Evolutionary conservation across 2,113 vertebrate species (phyloP).

Genomic region (Xiphophorus couchianus): DNA sequence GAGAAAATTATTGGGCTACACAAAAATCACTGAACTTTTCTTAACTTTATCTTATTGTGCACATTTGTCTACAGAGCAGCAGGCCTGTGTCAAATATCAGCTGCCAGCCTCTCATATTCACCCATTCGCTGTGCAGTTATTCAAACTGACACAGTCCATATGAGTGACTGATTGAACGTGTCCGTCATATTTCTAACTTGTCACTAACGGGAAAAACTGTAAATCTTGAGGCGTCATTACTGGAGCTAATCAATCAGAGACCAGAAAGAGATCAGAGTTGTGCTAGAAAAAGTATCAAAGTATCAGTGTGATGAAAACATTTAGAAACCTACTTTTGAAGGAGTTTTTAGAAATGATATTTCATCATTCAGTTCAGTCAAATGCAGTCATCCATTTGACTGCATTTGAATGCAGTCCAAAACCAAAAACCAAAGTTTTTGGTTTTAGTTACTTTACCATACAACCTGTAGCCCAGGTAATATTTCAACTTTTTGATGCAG

Average conservation of each 20-base stretch:
- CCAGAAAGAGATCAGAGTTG: conserved; percentile 1
- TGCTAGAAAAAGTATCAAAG: conserved; percentile 12
- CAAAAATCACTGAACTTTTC: too few relatives aligned
- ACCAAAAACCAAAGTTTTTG: too few relatives aligned
- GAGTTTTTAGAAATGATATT: conserved; percentile 8
- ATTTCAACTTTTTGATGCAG: too few relatives aligned
- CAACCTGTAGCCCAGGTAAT: too few relatives aligned
- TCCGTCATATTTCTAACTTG: conserved; percentile 48
- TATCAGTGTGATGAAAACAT: conserved; percentile 45
- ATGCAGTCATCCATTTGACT: neutral
- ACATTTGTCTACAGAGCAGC: conserved; percentile 22
- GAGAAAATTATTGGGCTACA: too few relatives aligned
- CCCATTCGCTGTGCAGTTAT: conserved; percentile 40
- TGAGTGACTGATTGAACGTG: conserved; percentile 48
- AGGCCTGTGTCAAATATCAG: conserved; percentile 39
- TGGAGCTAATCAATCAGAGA: conserved; percentile 50
- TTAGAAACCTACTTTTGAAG: conserved; percentile 21
- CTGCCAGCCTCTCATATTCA: conserved; percentile 38
- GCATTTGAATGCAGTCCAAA: too few relatives aligned
- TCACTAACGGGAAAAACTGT: conserved; percentile 41
- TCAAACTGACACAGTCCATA: conserved; percentile 59
- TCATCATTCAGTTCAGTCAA: neutral
- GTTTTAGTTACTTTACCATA: too few relatives aligned
- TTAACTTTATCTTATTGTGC: neutral
- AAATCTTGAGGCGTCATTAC: conserved; percentile 44